Base-by-base conservation (phyloP, 2,797 vertebrate species). In the Lacerta viridis region DNA sequence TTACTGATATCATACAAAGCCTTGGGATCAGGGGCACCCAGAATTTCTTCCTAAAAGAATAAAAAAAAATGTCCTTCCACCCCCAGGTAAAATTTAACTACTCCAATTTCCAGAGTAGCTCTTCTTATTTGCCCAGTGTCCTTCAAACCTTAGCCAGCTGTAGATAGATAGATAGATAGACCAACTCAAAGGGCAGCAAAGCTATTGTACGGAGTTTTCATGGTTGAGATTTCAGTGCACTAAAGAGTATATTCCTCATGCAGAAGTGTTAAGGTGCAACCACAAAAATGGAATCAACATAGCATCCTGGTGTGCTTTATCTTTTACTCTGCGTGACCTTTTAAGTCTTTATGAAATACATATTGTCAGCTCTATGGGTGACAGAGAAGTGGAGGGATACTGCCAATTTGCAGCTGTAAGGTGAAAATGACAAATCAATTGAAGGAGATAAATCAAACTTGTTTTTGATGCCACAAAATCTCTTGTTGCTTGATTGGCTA, bases 31-130 rank as follows among this genome's bases (percentile, higher is more conserved):
- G 86, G 93, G 90, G 81, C 91, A 43, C 68, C 43, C 75, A 87
- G 81, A 92, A 75, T 79, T 90, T 36, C 43, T 90, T 93, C 87
- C 71, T 80, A 82, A 93, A 64, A 87, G 88, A 81, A 92, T 90
- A 85, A 78, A 61, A 78, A 61, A 91, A 92, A 92, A 89, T 84
- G 91, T 87, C 92, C 91, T 92, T 33, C 81, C 11, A 20, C 90
- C 82, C 4, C 39, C 23, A 9, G 36, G 93, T 93, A 93, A 90
- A 64, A 86, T 94, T 94, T 94, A 87, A 92, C 94, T 94, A 94
- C 71, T 29, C 23, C 55, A 84, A 78, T 11, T n/a, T 83, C 29
- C 17, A 90, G 9, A 43, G 41, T 85, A 88, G 69, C 39, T 76
- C 43, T 3, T 81, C 33, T 86, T 41, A 91, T 79, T 23, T 91